Conservation (phyloP, 1,140 invertebrate genomes). For the Subanguina moxae region DNA sequence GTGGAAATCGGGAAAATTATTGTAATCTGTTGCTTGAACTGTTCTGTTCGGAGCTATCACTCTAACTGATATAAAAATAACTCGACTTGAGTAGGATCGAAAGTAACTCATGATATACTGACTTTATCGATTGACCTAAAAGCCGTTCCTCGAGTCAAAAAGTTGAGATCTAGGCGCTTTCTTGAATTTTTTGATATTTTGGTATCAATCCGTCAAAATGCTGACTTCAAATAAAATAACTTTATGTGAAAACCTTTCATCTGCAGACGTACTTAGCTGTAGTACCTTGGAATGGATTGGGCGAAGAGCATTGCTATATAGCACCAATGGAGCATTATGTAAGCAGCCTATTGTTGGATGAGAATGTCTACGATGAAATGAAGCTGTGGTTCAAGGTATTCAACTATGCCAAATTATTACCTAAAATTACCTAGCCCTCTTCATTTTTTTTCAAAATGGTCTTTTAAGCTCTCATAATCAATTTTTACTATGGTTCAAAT, state of each 20-base stretch:
- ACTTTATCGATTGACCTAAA: too few species aligned
- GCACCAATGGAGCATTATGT: constrained; percentile 75
- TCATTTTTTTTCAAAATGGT: too few species aligned
- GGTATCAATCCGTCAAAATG: not conserved
- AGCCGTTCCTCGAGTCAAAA: not conserved
- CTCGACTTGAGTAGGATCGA: too few species aligned
- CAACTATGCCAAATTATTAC: constrained; percentile 70
- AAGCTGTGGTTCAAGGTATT: constrained; percentile 70
- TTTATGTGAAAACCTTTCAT: not conserved
- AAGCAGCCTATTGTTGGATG: constrained; percentile 77
- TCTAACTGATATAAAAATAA: too few species aligned
- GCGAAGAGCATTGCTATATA: constrained; percentile 81
- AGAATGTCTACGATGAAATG: constrained; percentile 86
- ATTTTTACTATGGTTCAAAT: too few species aligned
- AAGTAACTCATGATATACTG: too few species aligned
- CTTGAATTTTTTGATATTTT: not conserved
- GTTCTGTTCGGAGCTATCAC: too few species aligned
- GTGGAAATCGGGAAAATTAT: too few species aligned
- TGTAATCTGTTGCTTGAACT: too few species aligned
- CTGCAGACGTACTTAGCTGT: constrained; percentile 72
- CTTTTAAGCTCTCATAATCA: too few species aligned
- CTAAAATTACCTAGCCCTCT: not conserved
- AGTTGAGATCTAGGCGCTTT: too few species aligned
- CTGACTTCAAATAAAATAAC: not conserved
- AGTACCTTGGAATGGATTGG: constrained; percentile 73